A percentile compares a stretch with the other conserved stretches of the same genome.
Conservation (phyloP, 2,113 vertebrate genomes). For the Coregonus clupeaformis region DNA sequence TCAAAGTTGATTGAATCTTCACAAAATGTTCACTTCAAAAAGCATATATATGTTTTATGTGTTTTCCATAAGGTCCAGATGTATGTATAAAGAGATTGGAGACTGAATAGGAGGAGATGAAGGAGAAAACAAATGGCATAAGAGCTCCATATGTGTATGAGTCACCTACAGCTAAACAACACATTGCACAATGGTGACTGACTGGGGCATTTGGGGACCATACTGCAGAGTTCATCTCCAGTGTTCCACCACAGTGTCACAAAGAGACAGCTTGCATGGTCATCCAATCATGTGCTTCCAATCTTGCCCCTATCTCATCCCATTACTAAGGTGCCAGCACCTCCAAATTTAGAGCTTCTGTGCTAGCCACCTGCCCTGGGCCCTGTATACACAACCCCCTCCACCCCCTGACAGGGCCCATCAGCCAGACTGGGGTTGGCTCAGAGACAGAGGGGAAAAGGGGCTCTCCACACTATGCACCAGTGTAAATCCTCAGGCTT, state of each 20-base stretch:
- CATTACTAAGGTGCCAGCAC: slow-evolving; percentile 54
- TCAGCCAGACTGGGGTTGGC: slow-evolving; percentile 29
- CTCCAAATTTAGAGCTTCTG: slow-evolving; percentile 60
- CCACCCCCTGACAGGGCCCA: slow-evolving; percentile 18
- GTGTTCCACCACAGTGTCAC: slow-evolving; percentile 27
- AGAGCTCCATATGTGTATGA: no score
- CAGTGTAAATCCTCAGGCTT: slow-evolving; percentile 52
- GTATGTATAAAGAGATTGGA: no score
- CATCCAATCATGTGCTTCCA: slow-evolving; percentile 33
- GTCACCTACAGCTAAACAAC: no score
- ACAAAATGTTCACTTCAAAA: no score
- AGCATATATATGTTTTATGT: no score
- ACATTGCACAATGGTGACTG: no score
- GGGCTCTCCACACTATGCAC: slow-evolving; percentile 36
- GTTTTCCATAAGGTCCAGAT: no score
- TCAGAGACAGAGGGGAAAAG: not conserved
- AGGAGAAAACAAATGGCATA: no score
- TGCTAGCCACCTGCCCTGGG: slow-evolving; percentile 51
- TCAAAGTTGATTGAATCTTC: not conserved
- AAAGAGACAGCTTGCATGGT: slow-evolving; percentile 13
- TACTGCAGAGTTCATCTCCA: not conserved
- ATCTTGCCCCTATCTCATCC: slow-evolving; percentile 29
- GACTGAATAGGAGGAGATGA: no score
- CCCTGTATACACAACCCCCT: slow-evolving; percentile 48
- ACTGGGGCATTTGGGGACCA: slow-evolving; percentile 11